Percentiles rank a stretch among this genome's conserved stretches.
These are phyloP conservation scores for Siniperca chuatsi DNA, from an alignment of 2,113 vertebrate species.

Conservation along the genomic window DNA sequence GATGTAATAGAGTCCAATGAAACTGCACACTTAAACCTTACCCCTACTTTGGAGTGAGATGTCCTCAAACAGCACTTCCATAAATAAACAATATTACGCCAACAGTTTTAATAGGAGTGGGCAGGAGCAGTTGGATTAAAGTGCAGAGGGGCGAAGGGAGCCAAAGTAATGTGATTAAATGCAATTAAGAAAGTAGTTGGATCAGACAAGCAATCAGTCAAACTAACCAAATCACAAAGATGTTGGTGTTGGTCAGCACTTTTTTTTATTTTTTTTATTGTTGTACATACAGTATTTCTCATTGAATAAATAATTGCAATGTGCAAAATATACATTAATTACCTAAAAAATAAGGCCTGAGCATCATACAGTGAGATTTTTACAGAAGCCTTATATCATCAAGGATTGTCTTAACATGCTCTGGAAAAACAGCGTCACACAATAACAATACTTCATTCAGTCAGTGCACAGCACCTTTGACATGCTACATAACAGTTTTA, in stretches of 20 bases:
- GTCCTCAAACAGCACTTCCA: constrained; percentile 22
- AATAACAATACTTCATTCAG: not conserved
- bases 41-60: not conserved
- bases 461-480: not conserved
- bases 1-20: not conserved
- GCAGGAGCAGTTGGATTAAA: constrained; percentile 19
- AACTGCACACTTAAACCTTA: constrained; percentile 7
- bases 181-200: constrained; percentile 36
- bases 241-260: not conserved
- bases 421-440: not conserved
- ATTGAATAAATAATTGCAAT: constrained; percentile 19
- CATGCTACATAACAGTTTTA: not conserved
- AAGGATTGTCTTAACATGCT: constrained; percentile 40
- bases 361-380: not conserved
- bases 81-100: constrained; percentile 31
- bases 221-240: not conserved
- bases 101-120: constrained; percentile 20
- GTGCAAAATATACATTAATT: not conserved
- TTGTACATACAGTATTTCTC: not conserved
- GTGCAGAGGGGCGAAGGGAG: constrained; percentile 10
- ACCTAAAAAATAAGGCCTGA: constrained; percentile 17
- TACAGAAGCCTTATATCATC: not conserved
- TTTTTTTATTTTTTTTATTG: constrained; percentile 14
- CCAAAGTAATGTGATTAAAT: constrained; percentile 39
- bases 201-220: constrained; percentile 1